Conservation (phyloP, 2,113 vertebrate genomes). For the Lethenteron camtschaticum region DNA sequence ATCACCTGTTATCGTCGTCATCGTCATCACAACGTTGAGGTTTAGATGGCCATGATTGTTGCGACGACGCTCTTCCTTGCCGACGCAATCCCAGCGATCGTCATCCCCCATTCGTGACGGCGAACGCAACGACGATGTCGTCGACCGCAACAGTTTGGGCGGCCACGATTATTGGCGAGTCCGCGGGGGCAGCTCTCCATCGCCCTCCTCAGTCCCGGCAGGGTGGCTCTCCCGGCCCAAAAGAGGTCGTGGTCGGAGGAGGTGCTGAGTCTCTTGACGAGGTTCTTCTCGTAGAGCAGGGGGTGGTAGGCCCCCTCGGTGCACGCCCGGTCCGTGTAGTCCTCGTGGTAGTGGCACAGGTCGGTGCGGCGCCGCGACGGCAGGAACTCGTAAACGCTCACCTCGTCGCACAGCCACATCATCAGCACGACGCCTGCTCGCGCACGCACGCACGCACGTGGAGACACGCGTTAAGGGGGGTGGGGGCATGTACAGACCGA, state of each 20-base stretch:
- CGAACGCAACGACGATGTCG: no score
- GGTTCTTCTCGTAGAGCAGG: constrained; percentile 69
- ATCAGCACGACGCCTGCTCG: constrained; percentile 69
- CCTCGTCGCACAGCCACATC: constrained; percentile 74
- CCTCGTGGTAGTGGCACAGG: constrained; percentile 88
- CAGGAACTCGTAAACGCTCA: constrained; percentile 84
- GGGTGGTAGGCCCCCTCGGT: constrained; percentile 92
- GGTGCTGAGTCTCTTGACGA: constrained; percentile 62
- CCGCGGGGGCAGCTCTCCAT: no score
- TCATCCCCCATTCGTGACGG: no score
- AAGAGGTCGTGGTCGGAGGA: constrained; percentile 46
- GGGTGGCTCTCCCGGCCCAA: constrained; percentile 53
- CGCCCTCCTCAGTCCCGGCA: constrained; percentile 45
- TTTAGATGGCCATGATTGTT: no score
- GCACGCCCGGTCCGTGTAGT: constrained; percentile 69
- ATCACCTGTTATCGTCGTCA: no score
- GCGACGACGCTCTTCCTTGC: no score
- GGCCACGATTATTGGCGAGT: no score
- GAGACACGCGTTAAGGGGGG: not conserved
- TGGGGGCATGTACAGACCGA: not conserved
- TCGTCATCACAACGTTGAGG: no score
- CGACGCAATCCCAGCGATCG: no score
- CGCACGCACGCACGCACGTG: not conserved
- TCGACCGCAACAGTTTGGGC: no score
- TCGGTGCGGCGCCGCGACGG: constrained; percentile 74